Evolutionary conservation across 2,113 vertebrate genomes (phyloP).

Genomic region (Chlamydotis undulata): DNA sequence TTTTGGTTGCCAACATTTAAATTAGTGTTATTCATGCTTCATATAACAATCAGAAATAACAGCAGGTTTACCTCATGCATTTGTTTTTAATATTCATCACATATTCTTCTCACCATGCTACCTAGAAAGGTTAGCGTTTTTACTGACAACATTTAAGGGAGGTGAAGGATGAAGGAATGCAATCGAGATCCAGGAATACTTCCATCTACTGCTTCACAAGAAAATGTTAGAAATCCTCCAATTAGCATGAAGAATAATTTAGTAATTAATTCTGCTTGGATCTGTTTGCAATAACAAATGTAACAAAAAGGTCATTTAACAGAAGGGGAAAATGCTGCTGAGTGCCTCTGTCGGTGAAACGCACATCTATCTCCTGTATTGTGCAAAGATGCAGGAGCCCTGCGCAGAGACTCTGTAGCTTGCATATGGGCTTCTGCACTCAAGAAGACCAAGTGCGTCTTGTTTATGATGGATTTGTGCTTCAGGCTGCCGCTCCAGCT

Average conservation of each 20-base stretch:
- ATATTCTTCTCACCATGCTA: conserved; percentile 60
- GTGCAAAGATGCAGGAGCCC: conserved; percentile 12
- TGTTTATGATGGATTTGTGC: background rate
- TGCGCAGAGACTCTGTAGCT: background rate
- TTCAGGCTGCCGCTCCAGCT: background rate
- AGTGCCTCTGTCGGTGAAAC: background rate
- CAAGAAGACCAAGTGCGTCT: background rate
- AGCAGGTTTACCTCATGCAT: conserved; percentile 78
- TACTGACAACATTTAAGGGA: conserved; percentile 71
- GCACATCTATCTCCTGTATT: background rate
- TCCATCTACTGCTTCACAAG: background rate
- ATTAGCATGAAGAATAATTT: background rate
- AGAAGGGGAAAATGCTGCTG: background rate
- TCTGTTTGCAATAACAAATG: background rate
- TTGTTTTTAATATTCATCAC: conserved; percentile 66
- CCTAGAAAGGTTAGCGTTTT: conserved; percentile 52
- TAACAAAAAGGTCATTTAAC: background rate
- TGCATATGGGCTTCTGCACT: background rate
- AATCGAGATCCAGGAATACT: background rate
- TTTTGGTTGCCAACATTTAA: conserved; percentile 76
- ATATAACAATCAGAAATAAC: conserved; percentile 71
- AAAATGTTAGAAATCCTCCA: conserved; percentile 8
- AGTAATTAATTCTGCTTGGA: background rate
- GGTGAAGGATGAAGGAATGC: background rate
- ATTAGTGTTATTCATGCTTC: conserved; percentile 78